A percentile compares a stretch with the other conserved stretches of the same genome.
Evolutionary conservation across 2,797 vertebrate genomes (phyloP).

Genomic region (Bovichtus variegatus): DNA sequence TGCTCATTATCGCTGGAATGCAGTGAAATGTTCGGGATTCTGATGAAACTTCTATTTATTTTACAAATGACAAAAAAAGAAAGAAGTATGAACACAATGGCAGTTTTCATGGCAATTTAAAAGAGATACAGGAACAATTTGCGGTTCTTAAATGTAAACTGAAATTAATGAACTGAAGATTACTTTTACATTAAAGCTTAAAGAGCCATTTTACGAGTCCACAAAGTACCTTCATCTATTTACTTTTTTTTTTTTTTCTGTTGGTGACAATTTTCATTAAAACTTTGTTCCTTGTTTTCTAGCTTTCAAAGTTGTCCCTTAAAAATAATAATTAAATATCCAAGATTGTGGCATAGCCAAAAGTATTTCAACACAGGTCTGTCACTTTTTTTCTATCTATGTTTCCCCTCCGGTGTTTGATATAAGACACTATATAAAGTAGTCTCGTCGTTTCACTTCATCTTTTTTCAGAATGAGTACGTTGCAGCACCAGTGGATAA

Average conservation of each 20-base stretch:
- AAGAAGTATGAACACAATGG: too few species aligned
- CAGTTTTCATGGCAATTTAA: conserved; percentile 21
- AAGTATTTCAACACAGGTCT: background rate
- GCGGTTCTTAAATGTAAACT: conserved; percentile 36
- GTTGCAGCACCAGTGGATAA: background rate
- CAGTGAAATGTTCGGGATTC: background rate
- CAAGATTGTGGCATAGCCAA: background rate
- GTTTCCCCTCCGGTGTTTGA: background rate
- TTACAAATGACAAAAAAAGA: too few species aligned
- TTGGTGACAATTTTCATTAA: conserved; percentile 26
- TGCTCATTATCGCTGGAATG: background rate
- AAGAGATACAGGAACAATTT: conserved; percentile 20
- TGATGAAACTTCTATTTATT: background rate
- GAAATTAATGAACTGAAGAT: conserved; percentile 33
- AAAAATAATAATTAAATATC: background rate
- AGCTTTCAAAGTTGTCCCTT: background rate
- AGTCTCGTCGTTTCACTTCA: background rate
- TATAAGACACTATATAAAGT: too few species aligned
- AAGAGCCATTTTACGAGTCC: conserved; percentile 18
- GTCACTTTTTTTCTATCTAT: background rate
- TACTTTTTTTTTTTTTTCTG: too few species aligned
- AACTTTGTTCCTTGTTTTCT: conserved; percentile 14
- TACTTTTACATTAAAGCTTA: conserved; percentile 15
- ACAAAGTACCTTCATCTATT: conserved; percentile 5
- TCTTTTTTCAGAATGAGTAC: background rate